Evolutionary conservation across 2,888 invertebrate species (phyloP), one percentile per base, ranked within the genome.

Genomic region (Dichetophora obliterata): DNA sequence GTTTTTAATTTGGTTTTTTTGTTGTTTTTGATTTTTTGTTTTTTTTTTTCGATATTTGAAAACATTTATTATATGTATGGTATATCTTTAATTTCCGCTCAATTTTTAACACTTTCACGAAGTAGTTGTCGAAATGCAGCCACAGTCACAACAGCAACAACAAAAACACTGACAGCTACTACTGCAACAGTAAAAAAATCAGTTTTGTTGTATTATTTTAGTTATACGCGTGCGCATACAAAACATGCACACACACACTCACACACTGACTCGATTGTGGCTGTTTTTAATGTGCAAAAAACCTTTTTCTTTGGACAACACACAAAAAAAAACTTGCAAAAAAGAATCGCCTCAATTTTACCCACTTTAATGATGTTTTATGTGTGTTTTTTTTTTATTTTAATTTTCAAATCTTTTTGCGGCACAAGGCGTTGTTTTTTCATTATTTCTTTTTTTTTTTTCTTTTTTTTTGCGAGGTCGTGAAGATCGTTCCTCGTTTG

Each of bases 91-190:
- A 82, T 82, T 81, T 82, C 81, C 81, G 81, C 77, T 81, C 81
- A 81, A 82, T 82, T 82, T 82, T 81, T 80, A 82, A 81, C 82
- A 82, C 82, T 82, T 82, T 82, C 82, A 81, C 82, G 80, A 77
- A 11, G 66, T 11, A 24, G 11, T 16, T n/a, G 19, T n/a, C 31
- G 5, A 31, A 19, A 57, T 54, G 50, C 75, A 65, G 74, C 75
- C 70, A 48, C 75, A 73, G 73, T 70, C 75, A 31, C 31, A 74
- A 43, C n/a, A 72, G 57, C 48, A 75, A 43, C 70, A 75, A 75
- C 54, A 77, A 50, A 27, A 27, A 63, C 24, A 37, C 31, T 37
- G 27, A 69, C 66, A 57, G 59, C 54, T 24, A 54, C 50, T 61
- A 4, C 48, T 43, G 43, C 50, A 68, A 68, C 52, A 68, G 50